These are phyloP conservation scores for Streptopelia turtur DNA, from an alignment of 2,797 vertebrate species.

Conservation along the genomic window DNA sequence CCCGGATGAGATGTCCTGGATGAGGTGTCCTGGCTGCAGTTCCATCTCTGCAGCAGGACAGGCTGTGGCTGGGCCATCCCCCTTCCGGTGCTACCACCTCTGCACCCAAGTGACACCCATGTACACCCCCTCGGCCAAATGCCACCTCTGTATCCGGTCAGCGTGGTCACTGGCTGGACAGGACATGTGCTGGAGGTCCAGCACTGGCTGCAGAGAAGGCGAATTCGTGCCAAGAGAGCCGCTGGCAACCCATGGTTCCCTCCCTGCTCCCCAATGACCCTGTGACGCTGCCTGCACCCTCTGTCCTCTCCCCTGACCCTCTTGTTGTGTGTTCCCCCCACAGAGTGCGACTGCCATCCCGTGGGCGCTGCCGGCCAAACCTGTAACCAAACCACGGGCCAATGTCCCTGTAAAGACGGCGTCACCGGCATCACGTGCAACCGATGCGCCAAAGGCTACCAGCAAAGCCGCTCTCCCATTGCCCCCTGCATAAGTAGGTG, in stretches of 20 bases:
- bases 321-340: constrained; percentile 74
- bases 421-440: constrained; percentile 98
- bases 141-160: background rate
- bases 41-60: accelerated
- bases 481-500: constrained; percentile 98
- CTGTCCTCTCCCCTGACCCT: constrained; percentile 44
- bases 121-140: background rate
- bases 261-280: accelerated
- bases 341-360: constrained; percentile 98
- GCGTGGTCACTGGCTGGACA: accelerated
- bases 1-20: background rate
- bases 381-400: constrained; percentile 98
- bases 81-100: background rate
- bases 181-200: accelerated
- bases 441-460: constrained; percentile 97
- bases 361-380: constrained; percentile 98
- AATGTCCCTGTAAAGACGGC: constrained; percentile 97
- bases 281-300: accelerated
- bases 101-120: accelerated
- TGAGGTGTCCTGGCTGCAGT: accelerated
- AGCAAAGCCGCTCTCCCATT: constrained; percentile 98
- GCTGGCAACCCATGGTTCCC: accelerated
- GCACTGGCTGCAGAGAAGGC: background rate
- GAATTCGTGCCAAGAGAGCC: accelerated
- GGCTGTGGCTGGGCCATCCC: background rate